Evolutionary conservation across 2,888 invertebrate genomes (phyloP).

Genomic region (Caenorhabditis sp.): DNA sequence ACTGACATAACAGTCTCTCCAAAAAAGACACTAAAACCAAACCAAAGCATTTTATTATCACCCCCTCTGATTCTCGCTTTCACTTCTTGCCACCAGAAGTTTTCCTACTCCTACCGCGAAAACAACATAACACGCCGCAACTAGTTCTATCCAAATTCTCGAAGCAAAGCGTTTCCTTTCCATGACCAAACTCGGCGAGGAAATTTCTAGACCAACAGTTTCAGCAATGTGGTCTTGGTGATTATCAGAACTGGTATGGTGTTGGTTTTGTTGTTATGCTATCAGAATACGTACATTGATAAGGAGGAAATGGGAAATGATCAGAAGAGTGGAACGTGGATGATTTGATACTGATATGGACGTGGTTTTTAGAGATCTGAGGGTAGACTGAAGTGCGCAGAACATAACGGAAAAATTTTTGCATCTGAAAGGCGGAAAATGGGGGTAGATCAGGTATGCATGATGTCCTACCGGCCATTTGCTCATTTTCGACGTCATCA

Average conservation of each 20-base stretch:
- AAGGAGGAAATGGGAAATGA: not conserved
- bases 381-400: no score
- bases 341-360: not conserved
- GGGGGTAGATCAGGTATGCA: slow-evolving; percentile 1
- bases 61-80: not conserved
- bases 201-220: no score
- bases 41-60: not conserved
- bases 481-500: not conserved
- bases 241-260: no score
- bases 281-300: no score
- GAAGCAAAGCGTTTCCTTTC: no score
- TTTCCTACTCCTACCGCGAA: no score
- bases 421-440: not conserved
- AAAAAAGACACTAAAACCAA: not conserved
- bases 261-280: no score
- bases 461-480: not conserved
- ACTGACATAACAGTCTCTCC: not conserved
- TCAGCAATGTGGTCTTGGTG: no score
- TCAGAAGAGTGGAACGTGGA: not conserved
- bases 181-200: no score
- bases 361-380: not conserved
- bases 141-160: no score
- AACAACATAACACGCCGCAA: no score
- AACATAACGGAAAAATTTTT: no score
- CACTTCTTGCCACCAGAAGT: not conserved